phyloP scores from a whole-genome alignment of 1,140 invertebrate species.

The Doryteuthis pealeii region DNA sequence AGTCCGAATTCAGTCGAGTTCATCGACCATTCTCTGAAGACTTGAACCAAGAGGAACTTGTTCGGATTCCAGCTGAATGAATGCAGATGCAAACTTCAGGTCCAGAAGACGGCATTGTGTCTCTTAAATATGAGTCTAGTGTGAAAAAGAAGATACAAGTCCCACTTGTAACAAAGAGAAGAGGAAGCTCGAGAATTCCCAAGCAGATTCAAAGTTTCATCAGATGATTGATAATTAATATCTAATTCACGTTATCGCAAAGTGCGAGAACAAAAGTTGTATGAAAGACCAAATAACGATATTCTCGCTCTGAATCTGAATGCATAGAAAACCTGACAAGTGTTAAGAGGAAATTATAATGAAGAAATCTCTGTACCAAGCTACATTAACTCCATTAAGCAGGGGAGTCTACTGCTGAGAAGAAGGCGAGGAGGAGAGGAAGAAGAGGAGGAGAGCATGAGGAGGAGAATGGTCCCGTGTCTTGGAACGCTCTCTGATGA shows the following conservation, averaged over 20 bases:
- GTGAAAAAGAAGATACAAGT: background rate
- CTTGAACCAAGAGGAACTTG: too few relatives aligned
- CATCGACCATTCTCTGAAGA: too few relatives aligned
- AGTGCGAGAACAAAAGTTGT: background rate
- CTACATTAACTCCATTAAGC: slow-evolving; percentile 28
- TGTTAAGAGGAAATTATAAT: too few relatives aligned
- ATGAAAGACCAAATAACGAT: too few relatives aligned
- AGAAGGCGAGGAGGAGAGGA: slow-evolving; percentile 21
- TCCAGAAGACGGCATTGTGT: too few relatives aligned
- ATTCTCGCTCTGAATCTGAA: too few relatives aligned
- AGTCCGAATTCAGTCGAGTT: too few relatives aligned
- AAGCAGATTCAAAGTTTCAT: background rate
- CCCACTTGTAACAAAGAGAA: background rate
- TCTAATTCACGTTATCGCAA: background rate
- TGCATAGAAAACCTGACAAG: too few relatives aligned
- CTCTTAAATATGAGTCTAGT: background rate
- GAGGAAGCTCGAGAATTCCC: background rate
- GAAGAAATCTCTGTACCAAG: slow-evolving; percentile 27
- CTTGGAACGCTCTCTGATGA: slow-evolving; percentile 2
- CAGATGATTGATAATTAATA: background rate
- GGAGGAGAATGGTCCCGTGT: too few relatives aligned
- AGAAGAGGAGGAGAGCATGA: slow-evolving; percentile 19
- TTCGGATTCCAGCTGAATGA: too few relatives aligned
- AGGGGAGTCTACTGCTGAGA: slow-evolving; percentile 8
- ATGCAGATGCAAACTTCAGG: too few relatives aligned